Conservation (phyloP, 2,113 vertebrate species). For the Apeltes quadracus region DNA sequence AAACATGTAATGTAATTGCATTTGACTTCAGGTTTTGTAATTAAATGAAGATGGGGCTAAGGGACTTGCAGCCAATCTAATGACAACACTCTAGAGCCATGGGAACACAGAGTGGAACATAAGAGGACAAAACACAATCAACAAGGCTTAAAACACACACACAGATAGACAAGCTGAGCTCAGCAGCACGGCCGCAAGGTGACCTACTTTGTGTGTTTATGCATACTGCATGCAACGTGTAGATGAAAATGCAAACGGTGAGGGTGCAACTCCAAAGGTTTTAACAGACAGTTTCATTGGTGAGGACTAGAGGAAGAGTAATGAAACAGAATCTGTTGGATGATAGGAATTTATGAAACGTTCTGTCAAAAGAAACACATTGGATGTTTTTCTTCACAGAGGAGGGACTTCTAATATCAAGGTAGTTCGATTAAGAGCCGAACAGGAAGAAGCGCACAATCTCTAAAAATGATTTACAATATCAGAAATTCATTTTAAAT, state of each 20-base stretch:
- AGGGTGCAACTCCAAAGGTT: slow-evolving; percentile 34
- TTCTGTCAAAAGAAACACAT: no score
- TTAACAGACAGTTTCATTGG: no score
- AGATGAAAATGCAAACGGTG: slow-evolving; percentile 34
- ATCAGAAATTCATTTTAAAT: no score
- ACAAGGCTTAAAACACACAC: slow-evolving; percentile 10
- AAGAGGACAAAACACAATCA: slow-evolving; percentile 48
- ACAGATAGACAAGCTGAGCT: slow-evolving; percentile 45
- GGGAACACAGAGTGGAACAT: slow-evolving; percentile 8
- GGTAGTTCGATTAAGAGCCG: no score
- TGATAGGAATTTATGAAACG: no score
- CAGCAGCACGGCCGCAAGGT: slow-evolving; percentile 63
- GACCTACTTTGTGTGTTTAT: slow-evolving; percentile 63
- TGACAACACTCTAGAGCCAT: slow-evolving; percentile 26
- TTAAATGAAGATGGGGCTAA: slow-evolving; percentile 60
- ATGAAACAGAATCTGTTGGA: no score
- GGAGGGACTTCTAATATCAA: no score
- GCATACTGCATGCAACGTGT: slow-evolving; percentile 15
- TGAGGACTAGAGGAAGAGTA: no score
- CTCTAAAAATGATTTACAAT: no score
- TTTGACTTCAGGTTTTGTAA: slow-evolving; percentile 42
- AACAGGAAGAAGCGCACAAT: no score
- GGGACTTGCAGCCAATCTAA: slow-evolving; percentile 56
- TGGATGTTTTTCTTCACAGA: no score
- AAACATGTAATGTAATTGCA: slow-evolving; percentile 43